phyloP scores from a whole-genome alignment of 2,113 vertebrate genomes.

The Odocoileus virginianus region DNA sequence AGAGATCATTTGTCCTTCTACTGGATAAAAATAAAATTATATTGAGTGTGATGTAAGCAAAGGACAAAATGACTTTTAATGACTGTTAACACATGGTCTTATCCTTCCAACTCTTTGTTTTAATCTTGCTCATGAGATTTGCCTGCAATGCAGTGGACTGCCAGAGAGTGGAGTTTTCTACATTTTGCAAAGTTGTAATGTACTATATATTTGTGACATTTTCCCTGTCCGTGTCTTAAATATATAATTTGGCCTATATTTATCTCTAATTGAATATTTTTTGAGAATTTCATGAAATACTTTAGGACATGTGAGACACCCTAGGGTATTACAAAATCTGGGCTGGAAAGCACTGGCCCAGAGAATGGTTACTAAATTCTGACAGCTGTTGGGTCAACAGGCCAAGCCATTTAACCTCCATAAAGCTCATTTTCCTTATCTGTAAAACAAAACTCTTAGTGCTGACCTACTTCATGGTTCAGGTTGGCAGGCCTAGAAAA shows the following conservation, averaged over 20 bases:
- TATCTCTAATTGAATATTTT: constrained; percentile 57
- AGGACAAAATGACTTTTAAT: not conserved
- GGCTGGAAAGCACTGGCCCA: constrained; percentile 48
- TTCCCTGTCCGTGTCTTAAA: not conserved
- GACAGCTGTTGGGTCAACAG: constrained; percentile 64
- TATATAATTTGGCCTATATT: constrained; percentile 53
- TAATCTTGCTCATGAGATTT: not conserved
- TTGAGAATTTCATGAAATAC: constrained; percentile 54
- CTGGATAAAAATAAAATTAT: not conserved
- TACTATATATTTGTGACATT: not conserved
- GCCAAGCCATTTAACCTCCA: constrained; percentile 60
- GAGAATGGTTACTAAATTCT: constrained; percentile 67
- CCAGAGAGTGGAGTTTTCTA: not conserved
- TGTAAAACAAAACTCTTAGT: constrained; percentile 52
- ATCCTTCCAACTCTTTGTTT: not conserved
- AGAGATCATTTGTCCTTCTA: not conserved
- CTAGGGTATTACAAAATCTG: constrained; percentile 57
- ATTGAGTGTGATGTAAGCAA: not conserved
- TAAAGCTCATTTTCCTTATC: constrained; percentile 61
- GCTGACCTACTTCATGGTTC: constrained; percentile 52
- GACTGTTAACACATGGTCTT: not conserved
- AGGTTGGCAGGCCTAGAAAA: constrained; percentile 34
- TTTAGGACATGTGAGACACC: constrained; percentile 59
- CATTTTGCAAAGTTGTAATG: not conserved
- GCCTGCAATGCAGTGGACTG: not conserved